Evolutionary conservation across 2,113 vertebrate species (phyloP).

Genomic region (Zapus hudsonius): DNA sequence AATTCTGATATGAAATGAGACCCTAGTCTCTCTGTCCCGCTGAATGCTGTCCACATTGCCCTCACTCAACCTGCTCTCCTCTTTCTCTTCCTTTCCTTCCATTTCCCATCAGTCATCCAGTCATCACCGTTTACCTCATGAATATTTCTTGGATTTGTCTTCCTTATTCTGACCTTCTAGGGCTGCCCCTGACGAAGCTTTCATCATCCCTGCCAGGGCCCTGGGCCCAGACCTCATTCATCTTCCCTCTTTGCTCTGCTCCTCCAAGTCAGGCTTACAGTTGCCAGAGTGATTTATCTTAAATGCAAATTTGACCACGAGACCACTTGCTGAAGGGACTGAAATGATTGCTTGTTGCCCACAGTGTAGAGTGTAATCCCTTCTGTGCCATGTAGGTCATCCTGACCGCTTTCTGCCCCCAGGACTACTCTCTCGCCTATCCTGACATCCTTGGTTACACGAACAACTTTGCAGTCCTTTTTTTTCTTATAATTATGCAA

Average conservation of each 20-base stretch:
- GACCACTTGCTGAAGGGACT: not conserved
- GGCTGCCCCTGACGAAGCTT: not conserved
- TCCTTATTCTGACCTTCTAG: not conserved
- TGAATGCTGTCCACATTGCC: not conserved
- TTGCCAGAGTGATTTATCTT: slow-evolving; percentile 27
- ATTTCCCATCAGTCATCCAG: not conserved
- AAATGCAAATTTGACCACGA: not conserved
- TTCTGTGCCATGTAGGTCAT: rapidly evolving
- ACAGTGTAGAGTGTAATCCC: rapidly evolving
- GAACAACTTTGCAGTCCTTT: rapidly evolving
- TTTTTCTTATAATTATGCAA: no score
- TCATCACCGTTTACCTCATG: not conserved
- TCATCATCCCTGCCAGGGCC: not conserved
- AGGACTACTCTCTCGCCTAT: no score
- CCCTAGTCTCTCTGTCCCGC: no score
- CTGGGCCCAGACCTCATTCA: not conserved
- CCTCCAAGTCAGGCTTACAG: not conserved
- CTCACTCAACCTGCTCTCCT: not conserved
- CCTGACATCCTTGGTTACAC: not conserved
- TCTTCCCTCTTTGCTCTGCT: not conserved
- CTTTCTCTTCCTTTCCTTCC: not conserved
- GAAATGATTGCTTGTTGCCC: not conserved
- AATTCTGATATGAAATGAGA: rapidly evolving
- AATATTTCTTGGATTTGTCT: not conserved
- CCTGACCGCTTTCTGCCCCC: no score